Evolutionary conservation across 1,140 invertebrate genomes (phyloP).

Genomic region (Monomorium pharaonis): DNA sequence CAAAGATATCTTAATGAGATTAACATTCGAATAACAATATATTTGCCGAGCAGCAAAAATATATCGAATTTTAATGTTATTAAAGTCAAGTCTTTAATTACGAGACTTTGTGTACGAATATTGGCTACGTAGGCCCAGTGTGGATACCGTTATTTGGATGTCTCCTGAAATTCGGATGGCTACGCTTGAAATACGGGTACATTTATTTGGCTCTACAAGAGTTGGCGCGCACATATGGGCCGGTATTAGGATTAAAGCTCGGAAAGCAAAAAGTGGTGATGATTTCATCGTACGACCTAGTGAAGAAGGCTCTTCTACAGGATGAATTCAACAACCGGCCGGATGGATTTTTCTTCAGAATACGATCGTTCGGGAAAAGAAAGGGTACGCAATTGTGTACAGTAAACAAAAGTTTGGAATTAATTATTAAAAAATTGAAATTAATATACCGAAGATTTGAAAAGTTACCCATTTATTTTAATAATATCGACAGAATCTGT

Average conservation of each 20-base stretch:
- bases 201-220: conserved; percentile 79
- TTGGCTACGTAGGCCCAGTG: conserved; percentile 78
- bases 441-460: not conserved
- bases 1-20: too few relatives aligned
- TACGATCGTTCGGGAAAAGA: conserved; percentile 88
- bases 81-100: not conserved
- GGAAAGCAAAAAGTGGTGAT: conserved; percentile 87
- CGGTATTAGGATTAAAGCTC: conserved; percentile 85
- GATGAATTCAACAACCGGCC: conserved; percentile 90
- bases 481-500: not conserved
- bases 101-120: not conserved
- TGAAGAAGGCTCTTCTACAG: conserved; percentile 86
- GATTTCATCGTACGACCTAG: conserved; percentile 87
- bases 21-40: too few relatives aligned
- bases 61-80: too few relatives aligned
- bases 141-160: conserved; percentile 85
- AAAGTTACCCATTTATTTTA: not conserved
- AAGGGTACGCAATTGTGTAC: conserved; percentile 83
- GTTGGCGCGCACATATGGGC: conserved; percentile 79
- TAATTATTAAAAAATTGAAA: not conserved
- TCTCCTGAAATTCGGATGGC: conserved; percentile 71
- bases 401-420: not conserved
- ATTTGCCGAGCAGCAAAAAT: not conserved
- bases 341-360: conserved; percentile 88
- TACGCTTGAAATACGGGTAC: conserved; percentile 76